Evolutionary conservation across 2,888 invertebrate species (phyloP), one percentile per base, ranked within the genome.

Genomic region (Caradrina kadenii): DNA sequence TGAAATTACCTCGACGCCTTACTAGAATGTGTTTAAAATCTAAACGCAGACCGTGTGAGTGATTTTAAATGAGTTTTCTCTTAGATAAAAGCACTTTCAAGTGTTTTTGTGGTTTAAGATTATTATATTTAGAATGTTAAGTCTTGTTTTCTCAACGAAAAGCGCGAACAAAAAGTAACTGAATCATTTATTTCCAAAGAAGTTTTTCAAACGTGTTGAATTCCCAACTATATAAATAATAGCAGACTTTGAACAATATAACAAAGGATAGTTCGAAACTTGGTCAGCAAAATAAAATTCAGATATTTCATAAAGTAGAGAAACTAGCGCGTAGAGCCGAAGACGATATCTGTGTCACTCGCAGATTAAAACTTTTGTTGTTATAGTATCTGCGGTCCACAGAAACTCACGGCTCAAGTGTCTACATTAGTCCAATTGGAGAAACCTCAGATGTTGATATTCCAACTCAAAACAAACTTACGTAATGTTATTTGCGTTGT

Each of bases 271-370:
- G 59, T 65, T 66, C 13, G 45, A 11, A 63, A 77, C 58, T 83
- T 63, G 60, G 67, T 81, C 77, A 78, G 74, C 71, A 68, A 76
- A 73, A 45, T 5, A 78, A 71, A 58, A 75, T 79, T 60, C 8
- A 39, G 15, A 60, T 59, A 66, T 68, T 77, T 76, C 58, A 61
- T 73, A 77, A 74, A 76, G 71, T 79, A 69, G 65, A 31, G 68
- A 48, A 69, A 71, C 70, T 76, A 67, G 21, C 22, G 54, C 42
- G 52, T 59, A 31, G 39, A 10, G 15, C 45, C 17, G 45, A 45
- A 15, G 17, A 48, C 54, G 64, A 65, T 54, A 71, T 52, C 55
- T 56, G 53, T 70, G 35, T 50, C 63, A 35, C 53, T 76, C 21
- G 45, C 49, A 75, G 79, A 69, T 79, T 68, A 35, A 53, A 71